A percentile compares a stretch with the other conserved stretches of the same genome.
Conservation (phyloP, 2,113 vertebrate species). For the Gobio gobio region DNA sequence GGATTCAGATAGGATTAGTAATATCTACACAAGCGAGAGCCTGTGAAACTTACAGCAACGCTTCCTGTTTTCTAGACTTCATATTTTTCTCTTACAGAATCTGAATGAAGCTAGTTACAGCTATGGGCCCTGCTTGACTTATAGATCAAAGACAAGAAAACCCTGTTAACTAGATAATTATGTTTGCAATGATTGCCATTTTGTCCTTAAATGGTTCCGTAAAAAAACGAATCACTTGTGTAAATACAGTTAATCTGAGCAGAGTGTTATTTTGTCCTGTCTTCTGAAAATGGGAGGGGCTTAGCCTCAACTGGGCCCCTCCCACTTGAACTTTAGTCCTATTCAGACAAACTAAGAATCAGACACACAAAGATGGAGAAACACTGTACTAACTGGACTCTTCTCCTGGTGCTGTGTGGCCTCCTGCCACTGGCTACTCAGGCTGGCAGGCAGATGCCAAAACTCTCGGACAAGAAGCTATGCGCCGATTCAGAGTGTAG, state of each 20-base stretch:
- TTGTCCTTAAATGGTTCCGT: not conserved
- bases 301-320: conserved; percentile 24
- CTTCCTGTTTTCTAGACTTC: conserved; percentile 56
- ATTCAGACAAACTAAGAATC: conserved; percentile 32
- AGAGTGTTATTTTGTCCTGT: not conserved
- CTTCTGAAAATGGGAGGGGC: not conserved
- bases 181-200: not conserved
- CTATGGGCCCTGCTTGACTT: not conserved
- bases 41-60: conserved; percentile 58
- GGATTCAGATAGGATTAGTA: conserved; percentile 45
- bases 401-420: conserved; percentile 62
- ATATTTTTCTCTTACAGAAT: conserved; percentile 67
- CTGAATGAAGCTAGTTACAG: conserved; percentile 67
- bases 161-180: not conserved
- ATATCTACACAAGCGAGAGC: conserved; percentile 65
- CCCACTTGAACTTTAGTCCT: conserved; percentile 18
- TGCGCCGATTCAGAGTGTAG: conserved; percentile 80
- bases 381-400: conserved; percentile 56
- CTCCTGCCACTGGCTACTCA: conserved; percentile 59
- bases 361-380: conserved; percentile 36
- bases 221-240: not conserved
- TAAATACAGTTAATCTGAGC: not conserved
- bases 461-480: conserved; percentile 76
- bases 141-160: not conserved
- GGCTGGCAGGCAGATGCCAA: conserved; percentile 76